These are phyloP conservation scores for Dicaeum eximium DNA, from an alignment of 2,113 vertebrate genomes.

Conservation along the genomic window DNA sequence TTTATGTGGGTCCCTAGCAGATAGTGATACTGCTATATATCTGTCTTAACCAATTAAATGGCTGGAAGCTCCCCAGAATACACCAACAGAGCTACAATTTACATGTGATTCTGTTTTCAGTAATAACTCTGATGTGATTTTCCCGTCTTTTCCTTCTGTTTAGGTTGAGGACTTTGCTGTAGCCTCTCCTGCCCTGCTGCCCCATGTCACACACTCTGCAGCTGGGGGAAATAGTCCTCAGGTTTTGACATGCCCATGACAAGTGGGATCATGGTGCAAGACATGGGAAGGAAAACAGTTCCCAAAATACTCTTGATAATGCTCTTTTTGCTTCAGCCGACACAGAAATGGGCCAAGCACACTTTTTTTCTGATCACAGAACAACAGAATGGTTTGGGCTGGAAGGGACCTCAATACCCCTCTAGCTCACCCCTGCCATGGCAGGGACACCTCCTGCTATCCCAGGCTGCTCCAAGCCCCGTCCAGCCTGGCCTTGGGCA, in stretches of 20 bases:
- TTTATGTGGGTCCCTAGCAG: neutral
- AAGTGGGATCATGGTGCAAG: accelerated
- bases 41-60: neutral
- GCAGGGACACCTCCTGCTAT: neutral
- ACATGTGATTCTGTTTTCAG: neutral
- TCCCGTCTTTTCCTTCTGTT: neutral
- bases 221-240: neutral
- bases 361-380: neutral
- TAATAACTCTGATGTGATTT: neutral
- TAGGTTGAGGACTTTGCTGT: neutral
- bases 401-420: neutral
- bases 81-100: neutral
- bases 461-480: neutral
- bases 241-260: neutral
- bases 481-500: neutral
- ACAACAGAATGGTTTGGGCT: neutral
- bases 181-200: neutral
- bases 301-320: neutral
- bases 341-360: neutral
- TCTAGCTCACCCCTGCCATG: neutral
- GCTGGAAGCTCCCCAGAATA: neutral
- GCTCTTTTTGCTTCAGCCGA: neutral
- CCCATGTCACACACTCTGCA: neutral
- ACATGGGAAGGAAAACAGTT: neutral
- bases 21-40: neutral